Evolutionary conservation across 2,797 vertebrate genomes (phyloP), one percentile per base, ranked within the genome.

Genomic region (Accipiter minullus): DNA sequence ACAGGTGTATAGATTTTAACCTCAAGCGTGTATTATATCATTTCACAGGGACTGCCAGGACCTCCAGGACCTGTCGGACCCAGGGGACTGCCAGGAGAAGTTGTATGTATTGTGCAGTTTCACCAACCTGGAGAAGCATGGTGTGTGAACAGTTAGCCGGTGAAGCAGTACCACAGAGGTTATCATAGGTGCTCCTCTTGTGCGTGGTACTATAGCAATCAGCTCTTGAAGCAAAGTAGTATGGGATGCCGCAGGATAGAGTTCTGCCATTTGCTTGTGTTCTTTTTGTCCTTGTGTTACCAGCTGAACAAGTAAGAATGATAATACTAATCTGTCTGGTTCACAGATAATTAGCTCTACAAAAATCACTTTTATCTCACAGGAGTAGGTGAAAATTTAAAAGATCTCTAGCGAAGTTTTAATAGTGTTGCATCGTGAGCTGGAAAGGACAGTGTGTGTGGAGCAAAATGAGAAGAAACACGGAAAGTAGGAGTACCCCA

Each of bases 21-120:
- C 21, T 80, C 36, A 62, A n/a, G 14, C 6, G 0, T 60, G 17
- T 72, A 3, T 64, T 40, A 5, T 36, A 25, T 95, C 52, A 32
- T 94, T 31, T 97, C 95, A 95, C 97, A 99, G 99, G 99, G 99
- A 95, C 98, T 98, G 45, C 98, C 98, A 97, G 99, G 99, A 93
- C 97, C 98, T 80, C 92, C 98, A 93, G 99, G 99, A 95, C 94
- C 98, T 68, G 84, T 89, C 5, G 99, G 99, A 93, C 98, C 98
- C 89, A 98, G 97, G 87, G 99, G 99, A 96, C 95, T 98, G 68
- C 98, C 98, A 69, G 99, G 99, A 98, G 98, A 99, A 97, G 95
- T 96, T 86, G 99, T 99, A 99, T 95, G 99, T 98, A 97, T 90
- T 74, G 25, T 40, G 58, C 48, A 60, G 44, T 84, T 88, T 89